A percentile compares a stretch with the other conserved stretches of the same genome.
Conservation (phyloP, 2,797 vertebrate genomes). For the Scomberomorus guttatus region DNA sequence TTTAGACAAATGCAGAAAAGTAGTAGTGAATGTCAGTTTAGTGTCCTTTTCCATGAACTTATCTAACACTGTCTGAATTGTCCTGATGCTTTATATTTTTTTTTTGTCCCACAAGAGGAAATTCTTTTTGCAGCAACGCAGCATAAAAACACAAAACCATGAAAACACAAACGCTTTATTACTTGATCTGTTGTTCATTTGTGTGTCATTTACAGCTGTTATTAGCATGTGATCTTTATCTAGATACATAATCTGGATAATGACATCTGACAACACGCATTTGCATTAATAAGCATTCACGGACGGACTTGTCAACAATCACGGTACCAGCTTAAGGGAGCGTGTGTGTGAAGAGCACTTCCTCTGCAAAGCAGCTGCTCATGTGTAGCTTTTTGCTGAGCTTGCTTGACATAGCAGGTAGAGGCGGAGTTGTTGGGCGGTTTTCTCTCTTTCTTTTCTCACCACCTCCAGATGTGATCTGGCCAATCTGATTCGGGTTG, state of each 20-base stretch:
- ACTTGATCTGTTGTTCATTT: constrained; percentile 15
- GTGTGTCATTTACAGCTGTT: not conserved
- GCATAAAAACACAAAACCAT: too few relatives aligned
- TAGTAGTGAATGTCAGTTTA: too few relatives aligned
- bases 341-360: not conserved
- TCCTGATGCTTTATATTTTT: not conserved
- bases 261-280: not conserved
- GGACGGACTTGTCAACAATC: not conserved
- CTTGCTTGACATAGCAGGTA: not conserved
- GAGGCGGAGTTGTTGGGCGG: too few relatives aligned
- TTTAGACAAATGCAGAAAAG: constrained; percentile 7
- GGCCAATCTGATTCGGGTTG: not conserved
- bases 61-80: not conserved
- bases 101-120: too few relatives aligned
- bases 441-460: not conserved
- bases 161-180: too few relatives aligned
- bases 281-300: not conserved
- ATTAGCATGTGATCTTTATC: not conserved
- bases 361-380: not conserved
- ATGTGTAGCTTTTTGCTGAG: not conserved
- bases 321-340: not conserved
- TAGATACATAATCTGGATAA: not conserved
- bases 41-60: not conserved
- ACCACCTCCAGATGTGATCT: constrained; percentile 4
- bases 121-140: too few relatives aligned